These are phyloP conservation scores for Spatulosminthurus flaviceps DNA, from an alignment of 2,888 invertebrate genomes.

Conservation along the genomic window DNA sequence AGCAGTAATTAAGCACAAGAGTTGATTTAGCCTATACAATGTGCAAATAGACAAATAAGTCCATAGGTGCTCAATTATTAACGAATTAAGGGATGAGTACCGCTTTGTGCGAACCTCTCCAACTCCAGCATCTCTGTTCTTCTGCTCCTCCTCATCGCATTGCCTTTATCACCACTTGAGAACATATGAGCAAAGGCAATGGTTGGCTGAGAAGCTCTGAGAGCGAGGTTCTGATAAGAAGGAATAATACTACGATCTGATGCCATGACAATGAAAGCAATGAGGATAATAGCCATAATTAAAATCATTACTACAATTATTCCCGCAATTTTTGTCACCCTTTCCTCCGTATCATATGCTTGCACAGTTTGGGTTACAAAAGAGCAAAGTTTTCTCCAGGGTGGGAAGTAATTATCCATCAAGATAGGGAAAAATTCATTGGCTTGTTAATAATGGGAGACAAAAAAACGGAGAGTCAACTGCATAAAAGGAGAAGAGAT, in stretches of 20 bases:
- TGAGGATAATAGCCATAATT: neutral
- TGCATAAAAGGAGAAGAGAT: neutral
- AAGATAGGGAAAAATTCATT: constrained; percentile 1
- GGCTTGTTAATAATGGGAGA: constrained; percentile 2
- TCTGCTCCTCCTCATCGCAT: too few species aligned
- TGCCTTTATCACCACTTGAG: too few species aligned
- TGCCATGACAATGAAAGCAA: neutral
- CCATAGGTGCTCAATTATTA: neutral
- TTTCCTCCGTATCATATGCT: neutral
- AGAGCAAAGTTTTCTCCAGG: neutral
- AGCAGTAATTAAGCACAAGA: neutral
- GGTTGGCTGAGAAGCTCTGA: too few species aligned
- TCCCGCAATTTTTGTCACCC: neutral
- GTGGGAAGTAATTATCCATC: neutral
- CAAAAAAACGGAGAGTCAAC: too few species aligned
- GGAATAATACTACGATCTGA: neutral
- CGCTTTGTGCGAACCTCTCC: neutral
- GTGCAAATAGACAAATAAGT: neutral
- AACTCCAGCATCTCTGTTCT: too few species aligned
- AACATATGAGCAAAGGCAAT: too few species aligned
- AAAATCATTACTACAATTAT: neutral
- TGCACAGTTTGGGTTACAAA: neutral
- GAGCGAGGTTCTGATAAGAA: too few species aligned
- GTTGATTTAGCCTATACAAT: neutral
- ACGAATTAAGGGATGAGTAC: neutral